Evolutionary conservation across 2,113 vertebrate genomes (phyloP).

Genomic region (Chloropsis hardwickii): DNA sequence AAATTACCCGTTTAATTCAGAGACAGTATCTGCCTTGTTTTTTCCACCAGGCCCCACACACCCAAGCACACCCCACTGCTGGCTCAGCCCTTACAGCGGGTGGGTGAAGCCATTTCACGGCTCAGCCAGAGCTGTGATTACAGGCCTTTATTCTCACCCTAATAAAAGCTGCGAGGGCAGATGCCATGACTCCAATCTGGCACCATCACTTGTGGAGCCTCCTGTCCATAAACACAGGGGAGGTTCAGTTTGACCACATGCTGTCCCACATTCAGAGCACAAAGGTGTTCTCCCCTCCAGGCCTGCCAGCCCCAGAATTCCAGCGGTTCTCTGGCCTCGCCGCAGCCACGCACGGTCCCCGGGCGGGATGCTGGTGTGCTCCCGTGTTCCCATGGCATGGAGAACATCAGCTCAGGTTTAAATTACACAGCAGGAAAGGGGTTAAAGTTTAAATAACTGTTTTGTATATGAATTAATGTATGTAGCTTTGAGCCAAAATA

Average conservation of each 20-base stretch:
- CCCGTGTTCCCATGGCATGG: neutral
- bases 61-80: neutral
- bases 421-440: constrained; percentile 66
- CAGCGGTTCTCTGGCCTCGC: neutral
- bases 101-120: neutral
- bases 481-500: constrained; percentile 76
- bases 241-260: neutral
- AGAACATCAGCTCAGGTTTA: neutral
- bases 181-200: neutral
- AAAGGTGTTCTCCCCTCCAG: neutral
- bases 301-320: neutral
- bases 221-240: neutral
- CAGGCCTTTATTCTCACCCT: neutral
- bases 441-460: constrained; percentile 75
- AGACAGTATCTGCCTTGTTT: neutral
- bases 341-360: rapidly evolving
- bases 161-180: neutral
- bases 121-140: neutral
- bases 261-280: neutral
- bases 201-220: neutral
- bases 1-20: neutral
- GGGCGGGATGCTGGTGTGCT: neutral
- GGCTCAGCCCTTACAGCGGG: neutral
- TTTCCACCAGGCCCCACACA: neutral
- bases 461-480: constrained; percentile 80